Conservation (phyloP, 1,140 invertebrate species). For the Halesus radiatus region DNA sequence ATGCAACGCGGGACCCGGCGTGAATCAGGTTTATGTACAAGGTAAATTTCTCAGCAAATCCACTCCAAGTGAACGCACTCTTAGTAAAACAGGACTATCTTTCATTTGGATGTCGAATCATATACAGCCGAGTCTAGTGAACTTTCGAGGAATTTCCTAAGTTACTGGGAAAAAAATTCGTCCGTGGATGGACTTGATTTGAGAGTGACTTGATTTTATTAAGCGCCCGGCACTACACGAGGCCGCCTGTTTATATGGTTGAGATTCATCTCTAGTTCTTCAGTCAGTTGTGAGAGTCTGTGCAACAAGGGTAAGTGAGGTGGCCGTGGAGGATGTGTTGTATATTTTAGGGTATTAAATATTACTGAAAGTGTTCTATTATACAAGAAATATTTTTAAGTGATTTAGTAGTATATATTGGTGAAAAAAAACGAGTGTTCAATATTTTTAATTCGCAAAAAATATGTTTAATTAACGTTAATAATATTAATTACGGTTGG, state of each 20-base stretch:
- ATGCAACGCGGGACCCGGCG: neutral
- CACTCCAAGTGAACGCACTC: neutral
- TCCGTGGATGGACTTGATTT: neutral
- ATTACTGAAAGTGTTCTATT: too few relatives aligned
- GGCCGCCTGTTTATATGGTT: constrained; percentile 16
- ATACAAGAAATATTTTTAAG: too few relatives aligned
- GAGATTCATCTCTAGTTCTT: constrained; percentile 19
- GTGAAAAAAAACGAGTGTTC: too few relatives aligned
- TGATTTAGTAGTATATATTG: too few relatives aligned
- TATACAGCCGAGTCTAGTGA: too few relatives aligned
- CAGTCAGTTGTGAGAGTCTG: constrained; percentile 30
- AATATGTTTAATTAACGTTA: too few relatives aligned
- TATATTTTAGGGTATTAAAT: too few relatives aligned
- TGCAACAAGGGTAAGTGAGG: constrained; percentile 27
- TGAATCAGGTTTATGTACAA: constrained; percentile 24
- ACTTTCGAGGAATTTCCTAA: neutral
- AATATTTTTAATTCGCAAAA: too few relatives aligned
- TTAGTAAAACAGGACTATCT: neutral
- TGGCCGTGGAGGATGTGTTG: too few relatives aligned
- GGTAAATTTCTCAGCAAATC: too few relatives aligned
- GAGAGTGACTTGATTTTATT: constrained; percentile 1
- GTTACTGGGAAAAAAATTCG: neutral
- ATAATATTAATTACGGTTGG: too few relatives aligned
- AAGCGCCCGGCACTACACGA: constrained; percentile 37
- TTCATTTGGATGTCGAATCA: too few relatives aligned